Base-by-base conservation (phyloP, 64 coral and sea anemone species). In the Pocillopora verrucosa region DNA sequence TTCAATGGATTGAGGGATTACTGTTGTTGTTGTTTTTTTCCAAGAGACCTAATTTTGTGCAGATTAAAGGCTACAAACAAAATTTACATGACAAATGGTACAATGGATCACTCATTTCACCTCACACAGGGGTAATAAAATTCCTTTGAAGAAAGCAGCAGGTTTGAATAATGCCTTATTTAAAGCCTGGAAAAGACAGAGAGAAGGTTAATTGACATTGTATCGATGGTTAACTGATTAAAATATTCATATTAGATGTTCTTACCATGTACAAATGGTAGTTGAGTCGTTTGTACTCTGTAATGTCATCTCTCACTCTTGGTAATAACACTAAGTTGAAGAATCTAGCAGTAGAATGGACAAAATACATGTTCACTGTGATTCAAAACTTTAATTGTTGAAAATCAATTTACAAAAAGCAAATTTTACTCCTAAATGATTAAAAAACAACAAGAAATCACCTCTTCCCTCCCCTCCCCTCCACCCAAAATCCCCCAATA, bases 101-200 rank as follows among this genome's bases (percentile, higher is more conserved):
- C 41, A 51, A 7, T 4, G 7, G 41, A 51, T 51, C 41, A 51
- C 41, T 51, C 41, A 51, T 51, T 51, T 51, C 69, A 98, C 95
- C 95, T 98, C 95, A 91, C 92, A 93, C 77, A 98, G 69, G 1
- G 96, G 96, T 26, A 98, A 79, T 16, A 98, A 59, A 77, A 98
- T 82, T 80, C 96, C 96, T 73, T 98, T 98, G 80, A 98, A 98
- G 89, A 99, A 99, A 19, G 93, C 97, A 80, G 97, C 93, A 68
- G 97, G 97, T 82, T 95, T 99, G 77, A 99, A 99, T 1, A 99
- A 85, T 19, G 97, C 97, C 79, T 99, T 99, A 65, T 99, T 93
- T 20, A 99, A 72, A 80, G 93, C 78, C 97, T 99, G 62, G 36
- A 87, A 93, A 5, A 36, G 9, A 74, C 11, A 77, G 16, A n/a